phyloP scores from a whole-genome alignment of 2,888 invertebrate genomes.

The Zelleria hepariella region DNA sequence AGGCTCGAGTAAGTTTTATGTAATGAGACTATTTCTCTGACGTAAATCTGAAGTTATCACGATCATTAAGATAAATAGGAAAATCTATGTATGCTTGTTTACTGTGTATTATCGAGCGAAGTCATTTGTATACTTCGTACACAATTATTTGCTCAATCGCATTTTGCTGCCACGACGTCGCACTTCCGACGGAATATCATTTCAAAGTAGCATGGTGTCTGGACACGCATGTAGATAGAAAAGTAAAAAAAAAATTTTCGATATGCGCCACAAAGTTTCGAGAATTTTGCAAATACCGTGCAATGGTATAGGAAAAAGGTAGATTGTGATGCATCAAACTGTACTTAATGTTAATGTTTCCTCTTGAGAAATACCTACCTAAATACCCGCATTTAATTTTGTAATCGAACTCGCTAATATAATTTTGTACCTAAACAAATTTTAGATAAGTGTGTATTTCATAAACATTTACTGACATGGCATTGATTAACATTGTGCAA shows the following conservation, averaged over 20 bases:
- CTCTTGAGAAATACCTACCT: background rate
- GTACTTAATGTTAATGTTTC: background rate
- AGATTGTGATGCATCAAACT: background rate
- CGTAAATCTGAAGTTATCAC: too few species aligned
- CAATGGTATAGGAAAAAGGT: background rate
- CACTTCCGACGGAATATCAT: background rate
- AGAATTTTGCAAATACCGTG: background rate
- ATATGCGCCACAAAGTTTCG: background rate
- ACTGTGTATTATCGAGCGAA: background rate
- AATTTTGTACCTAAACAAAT: background rate
- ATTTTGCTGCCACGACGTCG: background rate
- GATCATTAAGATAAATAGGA: background rate
- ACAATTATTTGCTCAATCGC: background rate
- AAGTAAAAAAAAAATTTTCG: background rate
- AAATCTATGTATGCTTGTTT: background rate
- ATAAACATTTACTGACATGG: background rate
- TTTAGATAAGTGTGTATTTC: background rate
- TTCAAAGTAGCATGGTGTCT: background rate
- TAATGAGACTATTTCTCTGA: background rate
- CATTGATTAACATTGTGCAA: background rate
- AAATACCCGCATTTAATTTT: constrained; percentile 4
- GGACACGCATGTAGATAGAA: background rate
- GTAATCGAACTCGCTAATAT: background rate
- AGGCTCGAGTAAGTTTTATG: background rate
- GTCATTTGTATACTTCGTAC: background rate